Evolutionary conservation across 2,888 invertebrate species (phyloP).

Genomic region (Azorinus chamasolen): DNA sequence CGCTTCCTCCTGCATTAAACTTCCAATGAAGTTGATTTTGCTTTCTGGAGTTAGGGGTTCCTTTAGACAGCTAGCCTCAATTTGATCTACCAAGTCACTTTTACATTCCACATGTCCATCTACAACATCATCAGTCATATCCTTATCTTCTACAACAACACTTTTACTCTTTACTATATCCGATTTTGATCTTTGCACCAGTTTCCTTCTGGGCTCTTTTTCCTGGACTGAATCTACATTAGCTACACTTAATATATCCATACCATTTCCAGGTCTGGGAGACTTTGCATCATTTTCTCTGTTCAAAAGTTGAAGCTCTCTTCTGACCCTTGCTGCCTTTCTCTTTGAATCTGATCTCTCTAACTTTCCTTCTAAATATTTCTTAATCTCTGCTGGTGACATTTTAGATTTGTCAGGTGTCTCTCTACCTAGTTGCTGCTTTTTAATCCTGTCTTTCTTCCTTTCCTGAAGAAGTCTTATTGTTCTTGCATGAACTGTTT

Average conservation of each 20-base stretch:
- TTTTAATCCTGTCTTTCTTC: constrained; percentile 36
- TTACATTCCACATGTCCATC: constrained; percentile 16
- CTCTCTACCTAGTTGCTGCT: constrained; percentile 24
- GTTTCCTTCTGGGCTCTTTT: constrained; percentile 25
- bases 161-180: constrained; percentile 39
- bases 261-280: constrained; percentile 3
- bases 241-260: constrained; percentile 13
- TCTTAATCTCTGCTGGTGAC: constrained; percentile 37
- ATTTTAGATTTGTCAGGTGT: constrained; percentile 29
- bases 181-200: constrained; percentile 53
- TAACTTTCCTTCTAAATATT: constrained; percentile 44
- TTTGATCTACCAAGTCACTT: constrained; percentile 5
- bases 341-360: constrained; percentile 51
- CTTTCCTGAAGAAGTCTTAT: constrained; percentile 57
- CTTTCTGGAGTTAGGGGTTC: constrained; percentile 39
- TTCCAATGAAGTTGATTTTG: constrained; percentile 60
- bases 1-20: constrained; percentile 62
- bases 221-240: constrained; percentile 1
- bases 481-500: constrained; percentile 60
- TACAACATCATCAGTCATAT: constrained; percentile 3
- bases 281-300: constrained; percentile 44
- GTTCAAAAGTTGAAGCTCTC: constrained; percentile 58
- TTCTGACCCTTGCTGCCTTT: constrained; percentile 50
- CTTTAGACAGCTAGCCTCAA: constrained; percentile 2
- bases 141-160: constrained; percentile 2